Evolutionary conservation across 2,888 invertebrate species (phyloP), one percentile per base, ranked within the genome.

Genomic region (Eulithis prunata): DNA sequence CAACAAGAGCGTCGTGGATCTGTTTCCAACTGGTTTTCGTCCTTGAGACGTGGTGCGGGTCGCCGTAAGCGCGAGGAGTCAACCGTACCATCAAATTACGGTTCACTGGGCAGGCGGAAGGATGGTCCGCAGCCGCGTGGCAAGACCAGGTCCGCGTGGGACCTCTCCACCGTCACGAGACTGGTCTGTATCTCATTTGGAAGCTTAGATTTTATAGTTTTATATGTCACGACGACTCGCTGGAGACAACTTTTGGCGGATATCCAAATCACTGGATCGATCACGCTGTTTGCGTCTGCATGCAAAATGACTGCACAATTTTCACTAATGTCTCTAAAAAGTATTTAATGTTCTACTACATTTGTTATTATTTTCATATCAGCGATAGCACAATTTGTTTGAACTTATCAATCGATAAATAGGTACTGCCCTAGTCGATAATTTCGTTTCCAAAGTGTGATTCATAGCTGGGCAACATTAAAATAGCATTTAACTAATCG

Each of bases 11-110:
- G 95, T 76, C 95, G 95, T 72, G 95, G 95, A 77, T 95, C 95
- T 75, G 95, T 96, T 69, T 94, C 95, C 75, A 96, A 95, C 86
- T 97, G 97, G 97, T 97, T 97, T 88, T 96, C 96, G 72, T 97
- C 97, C 71, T 85, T 97, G 82, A 95, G 96, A 77, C 94, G 97
- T 73, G 85, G 94, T 87, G 85, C 78, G 60, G 87, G 91, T 57
- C 85, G 93, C 62, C 88, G 93, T 68, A 89, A 91, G 78, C 89
- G 91, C 55, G 91, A 93, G 74, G 90, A 92, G 70, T 77, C 79
- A 67, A 82, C 84, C 56, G 87, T 86, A 47, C 89, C 91, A 10
- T 70, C 88, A 13, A 85, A 85, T 75, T 94, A 95, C 79, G 94
- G 94, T 71, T 93, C 94, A 60, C 85, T 94, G 78, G 90, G 92